Evolutionary conservation across 1,140 invertebrate species (phyloP).

Genomic region (Achatina immaculata): DNA sequence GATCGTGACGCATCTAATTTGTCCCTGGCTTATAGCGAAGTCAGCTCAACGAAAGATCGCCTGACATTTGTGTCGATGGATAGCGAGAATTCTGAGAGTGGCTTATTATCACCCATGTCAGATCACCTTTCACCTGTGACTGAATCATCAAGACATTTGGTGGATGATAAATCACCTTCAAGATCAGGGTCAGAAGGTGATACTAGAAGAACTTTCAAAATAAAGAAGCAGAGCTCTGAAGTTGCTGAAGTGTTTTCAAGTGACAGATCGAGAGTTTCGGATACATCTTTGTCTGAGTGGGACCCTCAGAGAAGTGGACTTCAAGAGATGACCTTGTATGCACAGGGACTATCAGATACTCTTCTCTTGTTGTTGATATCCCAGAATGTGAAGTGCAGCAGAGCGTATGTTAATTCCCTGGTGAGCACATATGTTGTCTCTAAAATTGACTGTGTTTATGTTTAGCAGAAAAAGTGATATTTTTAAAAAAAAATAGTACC

Average conservation of each 20-base stretch:
- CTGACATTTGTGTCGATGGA: slow-evolving; percentile 23
- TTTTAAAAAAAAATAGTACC: too few species aligned
- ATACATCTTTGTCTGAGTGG: slow-evolving; percentile 6
- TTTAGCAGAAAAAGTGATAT: background rate
- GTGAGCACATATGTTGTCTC: slow-evolving; percentile 44
- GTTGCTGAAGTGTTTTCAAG: slow-evolving; percentile 22
- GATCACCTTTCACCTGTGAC: slow-evolving; percentile 4
- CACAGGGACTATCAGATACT: slow-evolving; percentile 60
- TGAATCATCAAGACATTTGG: background rate
- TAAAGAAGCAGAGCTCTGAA: background rate
- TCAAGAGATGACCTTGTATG: slow-evolving; percentile 50
- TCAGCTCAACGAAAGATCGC: background rate
- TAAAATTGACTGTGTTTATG: slow-evolving; percentile 13
- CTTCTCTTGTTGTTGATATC: slow-evolving; percentile 54
- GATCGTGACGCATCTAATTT: background rate
- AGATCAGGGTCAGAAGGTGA: background rate
- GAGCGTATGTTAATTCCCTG: slow-evolving; percentile 42
- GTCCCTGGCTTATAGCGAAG: background rate
- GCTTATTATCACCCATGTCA: slow-evolving; percentile 33
- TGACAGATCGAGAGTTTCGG: background rate
- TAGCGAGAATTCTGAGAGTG: slow-evolving; percentile 30
- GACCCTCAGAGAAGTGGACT: slow-evolving; percentile 37
- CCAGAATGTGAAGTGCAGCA: slow-evolving; percentile 26
- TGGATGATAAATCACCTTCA: background rate
- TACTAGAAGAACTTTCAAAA: background rate